Base-by-base conservation (phyloP, 1,140 invertebrate genomes). In the Saccostrea cuccullata region DNA sequence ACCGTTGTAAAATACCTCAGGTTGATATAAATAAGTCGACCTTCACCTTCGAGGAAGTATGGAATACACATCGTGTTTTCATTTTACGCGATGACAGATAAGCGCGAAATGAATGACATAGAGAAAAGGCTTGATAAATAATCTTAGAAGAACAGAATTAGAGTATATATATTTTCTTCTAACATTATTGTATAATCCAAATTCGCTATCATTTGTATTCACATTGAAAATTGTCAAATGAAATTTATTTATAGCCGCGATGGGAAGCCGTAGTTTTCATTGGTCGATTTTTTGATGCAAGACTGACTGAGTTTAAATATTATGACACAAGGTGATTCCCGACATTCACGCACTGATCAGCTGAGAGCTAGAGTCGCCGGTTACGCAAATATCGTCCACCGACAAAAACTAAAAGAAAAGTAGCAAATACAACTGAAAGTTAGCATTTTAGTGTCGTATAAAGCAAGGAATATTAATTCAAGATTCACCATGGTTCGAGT, bases 291-390 rank as follows among this genome's bases (percentile, higher is more conserved):
- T 85, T 56, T 85, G 84, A 85, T 85, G 84, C 84, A 85, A 85
- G 36, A 55, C 84, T 40, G 55, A 56, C 4, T 64, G 15, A 12
- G 55, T 60, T 58, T 85, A 85, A 84, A 84, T 84, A 40, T 84
- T 60, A 30, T 36, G 36, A 30, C 13, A 56, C 11, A 58, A 20
- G 84, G 55, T 58, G 55, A 56, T 64, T 64, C 55, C 47, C 26
- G 6, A 6, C 56, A 85, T 87, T 87, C 86, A 87, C 86, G 86
- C 82, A 83, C 30, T 82, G 86, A 87, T 87, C 86, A 87, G 86
- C 86, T 87, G 86, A 87, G 86, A 87, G 60, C 67, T 30, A 83
- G 82, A 87, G 17, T 47, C 17, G 30, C 82, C 55, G 84, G 55
- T 60, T 64, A 6, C 20, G 17, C 26, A 15, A 77, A 77, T 36